Evolutionary conservation across 2,888 invertebrate species (phyloP).

Genomic region (Parnassius mnemosyne): DNA sequence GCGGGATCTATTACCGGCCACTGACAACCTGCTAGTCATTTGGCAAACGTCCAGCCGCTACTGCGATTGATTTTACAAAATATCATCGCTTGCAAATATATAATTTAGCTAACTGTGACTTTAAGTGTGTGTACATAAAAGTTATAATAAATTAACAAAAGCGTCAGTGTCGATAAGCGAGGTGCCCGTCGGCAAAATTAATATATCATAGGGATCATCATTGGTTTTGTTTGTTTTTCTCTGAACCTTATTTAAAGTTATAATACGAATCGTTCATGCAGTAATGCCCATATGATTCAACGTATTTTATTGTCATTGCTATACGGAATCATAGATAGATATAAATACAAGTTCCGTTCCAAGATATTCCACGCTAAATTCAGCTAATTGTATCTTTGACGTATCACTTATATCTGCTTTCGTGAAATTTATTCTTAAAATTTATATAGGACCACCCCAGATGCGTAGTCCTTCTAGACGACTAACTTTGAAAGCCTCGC

Average conservation of each 20-base stretch:
- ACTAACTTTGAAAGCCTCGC: too few species aligned
- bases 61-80: slow-evolving; percentile 12
- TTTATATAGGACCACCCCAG: too few species aligned
- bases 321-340: too few species aligned
- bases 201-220: slow-evolving; percentile 11
- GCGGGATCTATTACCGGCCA: slow-evolving; percentile 22
- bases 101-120: background rate
- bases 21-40: slow-evolving; percentile 18
- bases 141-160: background rate
- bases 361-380: too few species aligned
- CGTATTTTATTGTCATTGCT: too few species aligned
- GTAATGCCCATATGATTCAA: too few species aligned
- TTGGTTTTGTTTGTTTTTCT: slow-evolving; percentile 15
- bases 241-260: slow-evolving; percentile 8
- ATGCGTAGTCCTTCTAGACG: too few species aligned
- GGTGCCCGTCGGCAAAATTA: slow-evolving; percentile 17
- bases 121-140: background rate
- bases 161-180: background rate
- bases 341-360: too few species aligned
- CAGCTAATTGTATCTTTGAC: too few species aligned
- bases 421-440: too few species aligned
- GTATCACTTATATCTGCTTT: too few species aligned
- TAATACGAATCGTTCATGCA: too few species aligned
- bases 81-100: background rate
- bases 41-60: slow-evolving; percentile 17